Percentiles rank a stretch among this genome's conserved stretches.
Conservation (phyloP, 2,888 invertebrate species). For the Sylvicola fuscatus region DNA sequence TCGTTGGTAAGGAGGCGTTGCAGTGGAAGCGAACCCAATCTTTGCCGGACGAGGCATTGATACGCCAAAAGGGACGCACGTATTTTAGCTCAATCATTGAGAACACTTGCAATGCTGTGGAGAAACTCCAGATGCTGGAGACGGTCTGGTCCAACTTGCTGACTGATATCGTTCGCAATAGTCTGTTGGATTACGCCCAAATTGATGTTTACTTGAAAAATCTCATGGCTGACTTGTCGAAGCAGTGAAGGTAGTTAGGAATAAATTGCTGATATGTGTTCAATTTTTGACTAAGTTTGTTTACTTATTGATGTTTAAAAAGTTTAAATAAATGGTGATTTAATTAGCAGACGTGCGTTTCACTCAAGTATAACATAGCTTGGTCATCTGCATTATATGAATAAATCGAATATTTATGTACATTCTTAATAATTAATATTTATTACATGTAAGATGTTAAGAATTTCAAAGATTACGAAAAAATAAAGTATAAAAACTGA, state of each 20-base stretch:
- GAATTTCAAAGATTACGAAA: too few species aligned
- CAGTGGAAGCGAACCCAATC: constrained; percentile 35
- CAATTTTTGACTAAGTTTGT: too few species aligned
- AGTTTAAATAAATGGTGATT: too few species aligned
- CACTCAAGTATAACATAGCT: too few species aligned
- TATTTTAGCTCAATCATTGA: constrained; percentile 49
- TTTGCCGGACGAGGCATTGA: constrained; percentile 45
- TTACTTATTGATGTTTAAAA: too few species aligned
- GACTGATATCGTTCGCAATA: constrained; percentile 54
- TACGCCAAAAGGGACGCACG: constrained; percentile 52
- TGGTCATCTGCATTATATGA: too few species aligned
- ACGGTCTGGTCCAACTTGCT: constrained; percentile 58
- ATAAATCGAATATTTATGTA: too few species aligned
- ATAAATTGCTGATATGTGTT: neutral
- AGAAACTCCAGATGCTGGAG: constrained; percentile 53
- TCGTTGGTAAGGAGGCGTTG: constrained; percentile 70
- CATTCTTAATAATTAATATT: too few species aligned
- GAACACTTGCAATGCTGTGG: constrained; percentile 53
- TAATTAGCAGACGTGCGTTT: too few species aligned
- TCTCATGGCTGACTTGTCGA: constrained; percentile 22
- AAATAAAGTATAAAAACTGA: too few species aligned
- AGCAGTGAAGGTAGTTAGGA: too few species aligned
- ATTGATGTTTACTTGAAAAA: constrained; percentile 58
- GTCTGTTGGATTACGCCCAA: constrained; percentile 59
- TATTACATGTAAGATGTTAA: too few species aligned